Base-by-base conservation (phyloP, 2,797 vertebrate genomes). In the Scleropages formosus region DNA sequence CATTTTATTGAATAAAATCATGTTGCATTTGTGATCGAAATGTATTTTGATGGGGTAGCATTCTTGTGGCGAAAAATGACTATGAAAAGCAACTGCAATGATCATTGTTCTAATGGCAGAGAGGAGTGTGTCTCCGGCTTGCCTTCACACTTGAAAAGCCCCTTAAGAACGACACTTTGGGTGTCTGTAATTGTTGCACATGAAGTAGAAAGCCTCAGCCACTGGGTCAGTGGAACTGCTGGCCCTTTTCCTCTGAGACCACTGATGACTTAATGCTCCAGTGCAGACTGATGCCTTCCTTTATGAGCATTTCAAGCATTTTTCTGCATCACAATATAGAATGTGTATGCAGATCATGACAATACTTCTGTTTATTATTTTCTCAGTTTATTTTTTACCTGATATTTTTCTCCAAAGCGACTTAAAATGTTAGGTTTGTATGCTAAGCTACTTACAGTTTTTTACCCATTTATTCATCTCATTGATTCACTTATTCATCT, bases 111-210 rank as follows among this genome's bases (percentile, higher is more conserved):
- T 67, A 73, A 63, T 65, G 20, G 18, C 31, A 22, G 46, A 72
- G 58, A 63, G 20, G 3, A 15, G 22, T 20, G 20, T 26, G 62
- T 62, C 59, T 53, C n/a, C 44, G 73, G 44, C 16, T 61, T 64
- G 61, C 49, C 39, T 62, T 46, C 44, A 49, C 65, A 59, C 60
- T 56, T 69, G 68, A 75, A 70, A 60, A 59, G 63, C 59, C 49
- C 44, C 60, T 78, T 73, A 46, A 68, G 59, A 51, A 44, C 56
- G 44, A 62, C 72, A 56, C 72, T 76, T 64, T 70, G n/a, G 63
- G 63, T 24, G 69, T 46, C 76, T 70, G 49, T 71, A 65, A 69
- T 76, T 74, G 71, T 70, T 64, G 26, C 44, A 64, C 3, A 75
- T 58, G 70, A 68, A 64, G 68, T 31, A 44, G n/a, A 58, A 27